Percentiles rank a stretch among this genome's conserved stretches.
phyloP scores from a whole-genome alignment of 2,113 vertebrate genomes.

The Neogobius melanostomus region DNA sequence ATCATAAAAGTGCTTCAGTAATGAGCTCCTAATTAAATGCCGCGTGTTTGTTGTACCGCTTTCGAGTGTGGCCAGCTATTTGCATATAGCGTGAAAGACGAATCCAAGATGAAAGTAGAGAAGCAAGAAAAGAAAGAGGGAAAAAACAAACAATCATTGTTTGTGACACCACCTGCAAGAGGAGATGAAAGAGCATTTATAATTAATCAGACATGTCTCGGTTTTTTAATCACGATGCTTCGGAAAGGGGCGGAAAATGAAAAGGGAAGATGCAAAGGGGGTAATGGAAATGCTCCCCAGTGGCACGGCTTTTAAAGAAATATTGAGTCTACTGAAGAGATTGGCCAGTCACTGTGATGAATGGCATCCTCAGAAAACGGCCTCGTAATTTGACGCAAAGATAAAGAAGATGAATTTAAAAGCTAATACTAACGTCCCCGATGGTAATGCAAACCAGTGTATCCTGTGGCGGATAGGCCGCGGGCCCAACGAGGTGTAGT shows the following conservation, averaged over 20 bases:
- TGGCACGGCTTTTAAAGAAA: constrained; percentile 36
- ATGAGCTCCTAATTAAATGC: constrained; percentile 54
- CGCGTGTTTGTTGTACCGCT: constrained; percentile 10
- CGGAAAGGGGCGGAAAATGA: constrained; percentile 48
- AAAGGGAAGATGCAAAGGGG: constrained; percentile 16
- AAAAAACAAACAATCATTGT: constrained; percentile 21
- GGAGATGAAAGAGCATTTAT: constrained; percentile 53
- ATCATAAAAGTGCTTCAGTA: constrained; percentile 44
- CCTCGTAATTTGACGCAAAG: constrained; percentile 18
- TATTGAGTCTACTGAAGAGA: constrained; percentile 24
- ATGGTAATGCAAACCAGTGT: not conserved
- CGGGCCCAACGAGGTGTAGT: constrained; percentile 15
- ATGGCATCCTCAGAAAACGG: constrained; percentile 38
- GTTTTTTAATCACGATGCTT: constrained; percentile 65
- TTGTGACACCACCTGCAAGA: constrained; percentile 31
- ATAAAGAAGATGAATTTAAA: constrained; percentile 42
- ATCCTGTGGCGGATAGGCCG: not conserved
- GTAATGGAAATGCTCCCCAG: constrained; percentile 50
- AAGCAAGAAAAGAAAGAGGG: constrained; percentile 11
- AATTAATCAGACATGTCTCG: constrained; percentile 57
- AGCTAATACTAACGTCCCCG: constrained; percentile 23
- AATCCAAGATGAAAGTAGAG: constrained; percentile 42
- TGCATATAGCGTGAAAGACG: constrained; percentile 20
- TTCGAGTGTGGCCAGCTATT: constrained; percentile 25
- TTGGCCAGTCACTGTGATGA: constrained; percentile 48